Percentiles rank a stretch among this genome's conserved stretches.
These are phyloP conservation scores for Axis porcinus DNA, from an alignment of 2,113 vertebrate species.

Conservation along the genomic window DNA sequence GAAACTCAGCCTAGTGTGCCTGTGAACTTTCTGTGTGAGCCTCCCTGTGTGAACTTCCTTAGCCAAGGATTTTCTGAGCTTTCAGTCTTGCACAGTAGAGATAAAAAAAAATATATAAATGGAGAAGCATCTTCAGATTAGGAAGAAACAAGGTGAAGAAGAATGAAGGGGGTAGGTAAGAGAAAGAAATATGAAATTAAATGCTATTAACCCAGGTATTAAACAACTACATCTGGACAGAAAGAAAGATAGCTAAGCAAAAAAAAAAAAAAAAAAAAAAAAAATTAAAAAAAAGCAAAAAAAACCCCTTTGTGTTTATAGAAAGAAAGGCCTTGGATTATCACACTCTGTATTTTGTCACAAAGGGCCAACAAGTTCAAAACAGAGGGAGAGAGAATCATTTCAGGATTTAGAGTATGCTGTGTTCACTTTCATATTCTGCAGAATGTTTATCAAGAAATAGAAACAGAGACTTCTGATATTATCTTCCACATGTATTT, in stretches of 20 bases:
- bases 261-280: neutral
- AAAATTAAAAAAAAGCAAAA: neutral
- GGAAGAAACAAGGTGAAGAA: neutral
- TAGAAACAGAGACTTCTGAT: neutral
- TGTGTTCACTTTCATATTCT: neutral
- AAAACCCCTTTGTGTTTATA: neutral
- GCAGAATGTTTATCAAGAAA: neutral
- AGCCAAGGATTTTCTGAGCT: neutral
- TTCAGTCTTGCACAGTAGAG: neutral
- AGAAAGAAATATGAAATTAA: neutral
- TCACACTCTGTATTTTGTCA: neutral
- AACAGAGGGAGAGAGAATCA: neutral
- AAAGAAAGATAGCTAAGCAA: neutral
- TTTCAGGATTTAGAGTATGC: neutral
- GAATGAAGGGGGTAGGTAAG: neutral
- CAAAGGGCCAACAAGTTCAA: neutral
- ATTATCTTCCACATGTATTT: neutral
- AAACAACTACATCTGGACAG: neutral
- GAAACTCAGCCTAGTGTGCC: neutral
- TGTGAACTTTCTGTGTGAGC: neutral
- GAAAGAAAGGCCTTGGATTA: neutral
- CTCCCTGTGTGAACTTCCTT: neutral
- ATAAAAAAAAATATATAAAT: neutral
- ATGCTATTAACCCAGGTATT: neutral
- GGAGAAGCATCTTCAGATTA: neutral